Conservation (phyloP, 2,797 vertebrate species). For the Myotis vivesi region DNA sequence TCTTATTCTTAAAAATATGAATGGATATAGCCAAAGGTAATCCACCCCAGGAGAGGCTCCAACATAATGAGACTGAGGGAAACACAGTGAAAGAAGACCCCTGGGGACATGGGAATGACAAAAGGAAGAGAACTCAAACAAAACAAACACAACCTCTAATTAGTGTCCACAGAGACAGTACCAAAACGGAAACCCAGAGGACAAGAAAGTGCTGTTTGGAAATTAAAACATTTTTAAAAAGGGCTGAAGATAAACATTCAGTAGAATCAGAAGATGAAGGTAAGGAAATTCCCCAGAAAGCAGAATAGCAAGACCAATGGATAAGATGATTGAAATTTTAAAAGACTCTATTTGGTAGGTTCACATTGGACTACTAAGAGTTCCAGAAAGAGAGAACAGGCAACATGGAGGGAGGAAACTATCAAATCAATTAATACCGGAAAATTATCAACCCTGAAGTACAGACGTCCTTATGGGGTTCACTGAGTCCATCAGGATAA, state of each 20-base stretch:
- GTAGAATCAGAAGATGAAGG: neutral
- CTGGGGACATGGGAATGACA: neutral
- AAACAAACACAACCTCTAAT: neutral
- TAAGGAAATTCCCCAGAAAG: slow-evolving; percentile 38
- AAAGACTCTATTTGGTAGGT: neutral
- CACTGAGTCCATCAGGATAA: neutral
- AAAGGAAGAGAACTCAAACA: neutral
- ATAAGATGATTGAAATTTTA: slow-evolving; percentile 47
- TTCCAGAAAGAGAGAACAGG: slow-evolving; percentile 10
- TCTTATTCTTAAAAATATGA: slow-evolving; percentile 28
- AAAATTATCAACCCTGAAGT: neutral
- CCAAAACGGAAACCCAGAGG: neutral
- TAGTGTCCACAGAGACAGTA: neutral
- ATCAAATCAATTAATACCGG: slow-evolving; percentile 37
- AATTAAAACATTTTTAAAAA: slow-evolving; percentile 39
- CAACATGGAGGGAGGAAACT: neutral
- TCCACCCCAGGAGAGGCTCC: neutral
- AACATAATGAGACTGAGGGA: neutral
- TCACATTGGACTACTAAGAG: neutral
- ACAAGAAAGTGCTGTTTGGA: neutral
- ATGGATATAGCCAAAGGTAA: neutral
- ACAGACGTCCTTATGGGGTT: neutral
- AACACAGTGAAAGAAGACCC: slow-evolving; percentile 1
- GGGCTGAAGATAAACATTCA: slow-evolving; percentile 39
- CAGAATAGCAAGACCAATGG: slow-evolving; percentile 34